phyloP scores from a whole-genome alignment of 92 coral and sea anemone genomes.

The Paramuricea clavata region DNA sequence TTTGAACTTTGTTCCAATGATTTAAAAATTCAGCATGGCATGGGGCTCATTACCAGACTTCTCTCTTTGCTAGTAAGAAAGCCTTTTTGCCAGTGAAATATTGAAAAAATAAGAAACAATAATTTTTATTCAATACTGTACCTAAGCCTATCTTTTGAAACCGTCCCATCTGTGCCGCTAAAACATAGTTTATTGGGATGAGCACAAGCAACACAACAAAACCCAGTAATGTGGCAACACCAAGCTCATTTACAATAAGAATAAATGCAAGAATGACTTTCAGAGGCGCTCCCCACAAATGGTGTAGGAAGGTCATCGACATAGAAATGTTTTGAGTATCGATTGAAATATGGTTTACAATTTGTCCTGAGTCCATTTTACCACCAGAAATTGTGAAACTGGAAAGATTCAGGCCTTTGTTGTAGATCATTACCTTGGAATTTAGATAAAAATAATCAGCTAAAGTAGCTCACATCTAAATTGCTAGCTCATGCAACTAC shows the following conservation, averaged over 20 bases:
- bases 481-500: no score
- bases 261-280: conserved; percentile 20
- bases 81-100: no score
- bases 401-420: conserved; percentile 33
- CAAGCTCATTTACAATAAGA: conserved; percentile 34
- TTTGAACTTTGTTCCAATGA: no score
- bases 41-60: no score
- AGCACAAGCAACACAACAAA: conserved; percentile 24
- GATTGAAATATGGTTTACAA: conserved; percentile 40
- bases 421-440: conserved; percentile 39
- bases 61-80: no score
- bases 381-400: conserved; percentile 44
- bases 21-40: no score
- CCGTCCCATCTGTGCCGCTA: conserved; percentile 36
- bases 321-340: conserved; percentile 35
- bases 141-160: conserved; percentile 46
- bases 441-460: not conserved
- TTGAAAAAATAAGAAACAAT: no score
- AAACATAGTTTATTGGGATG: conserved; percentile 28
- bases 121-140: no score
- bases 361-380: conserved; percentile 34
- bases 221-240: conserved; percentile 39
- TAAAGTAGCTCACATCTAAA: no score
- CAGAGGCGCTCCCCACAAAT: conserved; percentile 37
- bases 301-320: conserved; percentile 32